Evolutionary conservation across 2,888 invertebrate species (phyloP).

Genomic region (Patella caerulea): DNA sequence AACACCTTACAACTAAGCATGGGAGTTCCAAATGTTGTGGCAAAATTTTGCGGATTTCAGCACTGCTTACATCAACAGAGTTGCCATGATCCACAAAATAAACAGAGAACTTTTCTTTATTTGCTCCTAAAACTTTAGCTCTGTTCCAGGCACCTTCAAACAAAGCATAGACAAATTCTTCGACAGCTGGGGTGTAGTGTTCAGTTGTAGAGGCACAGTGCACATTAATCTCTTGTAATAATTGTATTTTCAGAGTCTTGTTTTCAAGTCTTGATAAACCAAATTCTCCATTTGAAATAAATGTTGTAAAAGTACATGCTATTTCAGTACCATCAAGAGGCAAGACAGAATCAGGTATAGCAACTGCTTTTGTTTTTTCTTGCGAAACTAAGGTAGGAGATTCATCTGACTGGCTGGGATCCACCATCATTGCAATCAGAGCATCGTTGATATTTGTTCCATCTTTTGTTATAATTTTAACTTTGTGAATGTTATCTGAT

Average conservation of each 20-base stretch:
- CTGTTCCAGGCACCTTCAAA: slow-evolving; percentile 54
- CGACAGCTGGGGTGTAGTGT: slow-evolving; percentile 36
- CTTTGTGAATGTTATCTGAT: slow-evolving; percentile 34
- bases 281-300: not conserved
- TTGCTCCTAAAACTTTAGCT: slow-evolving; percentile 47
- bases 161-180: slow-evolving; percentile 52
- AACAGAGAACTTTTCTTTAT: slow-evolving; percentile 26
- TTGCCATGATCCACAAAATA: slow-evolving; percentile 66
- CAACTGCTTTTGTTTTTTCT: not conserved
- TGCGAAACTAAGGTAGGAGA: not conserved
- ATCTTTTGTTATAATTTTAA: slow-evolving; percentile 33
- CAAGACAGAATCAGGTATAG: too few species aligned
- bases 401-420: not conserved
- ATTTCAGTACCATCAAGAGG: too few species aligned
- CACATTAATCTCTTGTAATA: not conserved
- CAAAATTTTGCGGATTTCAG: slow-evolving; percentile 40
- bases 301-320: not conserved
- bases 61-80: slow-evolving; percentile 38
- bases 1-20: slow-evolving; percentile 52
- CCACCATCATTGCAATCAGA: not conserved
- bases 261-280: not conserved
- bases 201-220: not conserved
- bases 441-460: slow-evolving; percentile 32
- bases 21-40: slow-evolving; percentile 38
- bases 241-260: not conserved